phyloP scores from a whole-genome alignment of 2,888 invertebrate species.

The Eremobia ochroleuca region DNA sequence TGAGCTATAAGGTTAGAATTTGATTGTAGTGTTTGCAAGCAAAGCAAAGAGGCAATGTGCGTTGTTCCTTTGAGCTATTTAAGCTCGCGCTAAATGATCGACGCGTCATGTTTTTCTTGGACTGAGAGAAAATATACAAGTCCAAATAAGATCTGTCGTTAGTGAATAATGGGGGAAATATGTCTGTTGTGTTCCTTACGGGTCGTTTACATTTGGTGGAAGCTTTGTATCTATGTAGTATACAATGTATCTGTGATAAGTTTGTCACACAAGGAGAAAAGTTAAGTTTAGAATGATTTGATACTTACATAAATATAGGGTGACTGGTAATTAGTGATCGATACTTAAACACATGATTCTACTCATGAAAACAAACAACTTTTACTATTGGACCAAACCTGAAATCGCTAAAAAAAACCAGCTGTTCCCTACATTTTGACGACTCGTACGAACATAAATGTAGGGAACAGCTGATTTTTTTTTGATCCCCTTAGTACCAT shows the following conservation, averaged over 20 bases:
- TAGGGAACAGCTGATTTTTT: too few species aligned
- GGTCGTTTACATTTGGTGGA: slow-evolving; percentile 27
- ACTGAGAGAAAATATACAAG: slow-evolving; percentile 62
- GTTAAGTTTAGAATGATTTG: not conserved
- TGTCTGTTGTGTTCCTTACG: slow-evolving; percentile 50
- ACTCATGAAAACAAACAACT: too few species aligned
- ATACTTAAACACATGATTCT: too few species aligned
- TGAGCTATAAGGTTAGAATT: slow-evolving; percentile 1
- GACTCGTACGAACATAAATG: too few species aligned
- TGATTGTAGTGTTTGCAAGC: slow-evolving; percentile 9
- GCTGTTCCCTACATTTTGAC: too few species aligned
- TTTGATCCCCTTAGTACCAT: too few species aligned
- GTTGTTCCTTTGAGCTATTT: slow-evolving; percentile 72
- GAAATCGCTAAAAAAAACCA: too few species aligned
- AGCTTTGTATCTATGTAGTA: slow-evolving; percentile 1
- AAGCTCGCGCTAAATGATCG: slow-evolving; percentile 70
- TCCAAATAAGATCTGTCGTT: slow-evolving; percentile 60
- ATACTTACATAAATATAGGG: too few species aligned
- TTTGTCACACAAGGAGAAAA: not conserved
- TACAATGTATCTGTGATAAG: not conserved
- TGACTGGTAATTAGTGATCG: too few species aligned
- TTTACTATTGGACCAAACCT: too few species aligned
- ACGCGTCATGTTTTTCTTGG: slow-evolving; percentile 62
- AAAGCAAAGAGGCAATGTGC: slow-evolving; percentile 63
- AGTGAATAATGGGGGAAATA: slow-evolving; percentile 63